Evolutionary conservation across 2,888 invertebrate species (phyloP).

Genomic region (Pandemis corylana): DNA sequence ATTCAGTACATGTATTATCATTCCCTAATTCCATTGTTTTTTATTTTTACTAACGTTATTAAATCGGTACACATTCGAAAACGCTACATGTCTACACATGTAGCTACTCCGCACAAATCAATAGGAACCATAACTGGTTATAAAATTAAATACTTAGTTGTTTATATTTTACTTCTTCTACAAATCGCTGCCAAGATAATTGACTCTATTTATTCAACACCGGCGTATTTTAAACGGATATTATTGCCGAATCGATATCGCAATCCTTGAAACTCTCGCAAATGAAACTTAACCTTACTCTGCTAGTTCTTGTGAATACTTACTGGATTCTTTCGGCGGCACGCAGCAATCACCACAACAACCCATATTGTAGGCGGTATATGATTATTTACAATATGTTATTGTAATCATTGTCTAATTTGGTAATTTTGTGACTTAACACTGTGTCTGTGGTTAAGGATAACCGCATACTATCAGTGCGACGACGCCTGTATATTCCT

Average conservation of each 20-base stretch:
- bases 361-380: conserved; percentile 59
- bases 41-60: too few species aligned
- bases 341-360: conserved; percentile 69
- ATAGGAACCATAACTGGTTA: background rate
- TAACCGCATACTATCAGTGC: conserved; percentile 24
- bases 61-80: too few species aligned
- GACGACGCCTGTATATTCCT: conserved; percentile 12
- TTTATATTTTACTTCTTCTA: conserved; percentile 11
- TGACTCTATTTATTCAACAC: conserved; percentile 10
- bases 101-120: background rate
- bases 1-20: too few species aligned
- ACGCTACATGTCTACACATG: background rate
- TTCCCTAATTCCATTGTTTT: too few species aligned
- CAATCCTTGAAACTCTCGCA: conserved; percentile 15
- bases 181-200: background rate
- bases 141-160: background rate
- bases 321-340: conserved; percentile 71
- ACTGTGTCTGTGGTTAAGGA: conserved; percentile 8
- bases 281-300: conserved; percentile 10
- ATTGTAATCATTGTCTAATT: background rate
- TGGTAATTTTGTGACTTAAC: background rate
- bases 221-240: conserved; percentile 18
- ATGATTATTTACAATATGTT: conserved; percentile 12
- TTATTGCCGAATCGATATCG: conserved; percentile 26
- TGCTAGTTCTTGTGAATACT: conserved; percentile 52